Base-by-base conservation (phyloP, 2,113 vertebrate species). In the Telmatochromis sp. region DNA sequence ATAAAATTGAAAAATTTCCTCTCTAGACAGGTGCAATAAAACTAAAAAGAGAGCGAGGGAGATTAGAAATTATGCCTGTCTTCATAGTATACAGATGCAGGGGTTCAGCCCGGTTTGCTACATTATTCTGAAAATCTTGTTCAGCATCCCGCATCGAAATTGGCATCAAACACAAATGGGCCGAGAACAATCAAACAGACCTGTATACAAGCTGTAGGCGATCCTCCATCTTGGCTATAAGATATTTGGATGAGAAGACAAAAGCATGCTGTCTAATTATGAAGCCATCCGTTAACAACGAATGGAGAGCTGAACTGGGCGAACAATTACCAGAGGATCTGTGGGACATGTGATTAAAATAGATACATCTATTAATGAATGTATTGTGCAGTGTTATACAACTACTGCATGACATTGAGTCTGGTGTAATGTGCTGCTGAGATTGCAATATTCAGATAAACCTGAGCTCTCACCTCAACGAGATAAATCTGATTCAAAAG, bases 121-220 rank as follows among this genome's bases (percentile, higher is more conserved):
- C 17, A 17, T 54, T 13, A 71, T 65, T 19, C 26, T 78, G 45
- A 78, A 51, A 78, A 31, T n/a, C 73, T 78, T 3, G 45, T 50
- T 51, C 17, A 78, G 26, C 23, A 0, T 33, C 45, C 28, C 47
- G 0, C 11, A 26, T 23, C 7, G 0, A 21, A 37, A 60, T 42
- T 60, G 17, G 37, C 40, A 47, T 19, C 13, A 21, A 60, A 21
- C 10, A 45, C 17, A 45, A 45, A 51, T 78, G 23, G 14, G 42
- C 71, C 42, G 4, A 75, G 71, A 75, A 75, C 15, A 50, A 75
- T 50, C 71, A 75, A 28, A 47, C 23, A 50, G 15, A 78, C 42
- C 71, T 78, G 42, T 50, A 19, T 50, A 50, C 23, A 78, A 50
- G 37, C 37, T 73, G 68, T 73, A 73, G 37, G 37, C 21, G 0